Percentiles rank a stretch among this genome's conserved stretches.
phyloP scores from a whole-genome alignment of 2,888 invertebrate species.

The Craniophora ligustri region DNA sequence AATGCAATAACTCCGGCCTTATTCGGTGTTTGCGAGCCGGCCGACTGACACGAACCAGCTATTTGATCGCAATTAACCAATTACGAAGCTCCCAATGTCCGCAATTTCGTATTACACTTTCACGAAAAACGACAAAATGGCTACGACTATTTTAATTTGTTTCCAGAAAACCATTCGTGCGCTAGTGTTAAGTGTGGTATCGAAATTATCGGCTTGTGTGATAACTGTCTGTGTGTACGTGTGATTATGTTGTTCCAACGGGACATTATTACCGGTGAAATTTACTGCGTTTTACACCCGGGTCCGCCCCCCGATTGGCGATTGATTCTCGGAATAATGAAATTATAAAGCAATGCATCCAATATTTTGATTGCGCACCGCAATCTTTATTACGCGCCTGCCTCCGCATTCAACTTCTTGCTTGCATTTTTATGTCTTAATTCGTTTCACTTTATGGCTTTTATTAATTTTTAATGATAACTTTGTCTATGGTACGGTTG shows the following conservation, averaged over 20 bases:
- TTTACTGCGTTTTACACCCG: slow-evolving; percentile 67
- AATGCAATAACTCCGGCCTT: slow-evolving; percentile 58
- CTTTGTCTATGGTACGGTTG: slow-evolving; percentile 32
- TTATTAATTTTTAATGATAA: slow-evolving; percentile 48
- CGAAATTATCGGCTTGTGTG: slow-evolving; percentile 65
- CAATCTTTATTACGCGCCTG: slow-evolving; percentile 53
- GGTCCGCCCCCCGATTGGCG: slow-evolving; percentile 64
- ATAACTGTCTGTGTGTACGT: slow-evolving; percentile 51
- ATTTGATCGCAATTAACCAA: slow-evolving; percentile 68
- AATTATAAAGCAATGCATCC: slow-evolving; percentile 68
- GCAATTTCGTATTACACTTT: slow-evolving; percentile 60
- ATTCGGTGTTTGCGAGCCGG: slow-evolving; percentile 44
- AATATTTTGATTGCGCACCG: slow-evolving; percentile 65
- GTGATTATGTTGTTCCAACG: slow-evolving; percentile 73
- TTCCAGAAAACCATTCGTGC: slow-evolving; percentile 41
- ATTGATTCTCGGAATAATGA: slow-evolving; percentile 80
- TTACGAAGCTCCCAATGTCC: slow-evolving; percentile 57
- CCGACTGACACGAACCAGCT: slow-evolving; percentile 52
- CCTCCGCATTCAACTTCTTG: slow-evolving; percentile 31
- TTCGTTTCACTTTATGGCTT: slow-evolving; percentile 38
- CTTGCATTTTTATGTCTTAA: slow-evolving; percentile 43
- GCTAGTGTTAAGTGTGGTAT: slow-evolving; percentile 72
- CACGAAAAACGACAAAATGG: slow-evolving; percentile 49
- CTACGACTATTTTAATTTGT: slow-evolving; percentile 54
- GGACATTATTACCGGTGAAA: slow-evolving; percentile 68